Base-by-base conservation (phyloP, 2,797 vertebrate genomes). In the Acipenser ruthenus region DNA sequence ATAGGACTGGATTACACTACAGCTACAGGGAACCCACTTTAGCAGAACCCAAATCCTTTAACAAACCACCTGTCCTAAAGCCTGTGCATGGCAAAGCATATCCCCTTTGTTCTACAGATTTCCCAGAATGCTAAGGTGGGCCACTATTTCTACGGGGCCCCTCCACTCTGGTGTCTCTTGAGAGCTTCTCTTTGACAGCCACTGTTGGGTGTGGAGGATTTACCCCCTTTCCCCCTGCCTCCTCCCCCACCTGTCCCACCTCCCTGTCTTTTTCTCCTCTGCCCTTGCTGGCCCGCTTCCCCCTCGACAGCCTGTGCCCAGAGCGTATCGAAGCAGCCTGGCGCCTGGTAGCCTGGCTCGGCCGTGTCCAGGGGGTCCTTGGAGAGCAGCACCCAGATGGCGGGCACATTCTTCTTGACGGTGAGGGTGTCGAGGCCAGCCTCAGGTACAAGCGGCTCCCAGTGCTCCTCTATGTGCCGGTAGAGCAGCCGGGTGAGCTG, bases 401-500 rank as follows among this genome's bases (percentile, higher is more conserved):
- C 80, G 12, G 88, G 89, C 67, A 87, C 78, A 18, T 89, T 89
- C 6, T 85, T 83, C 76, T 87, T 88, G 49, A 90, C 89, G 0
- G 87, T 90, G 74, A 91, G 81, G 8, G 84, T 77, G 60, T 91
- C 88, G 0, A 90, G 78, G 13, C 88, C 88, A 0, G 81, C 83
- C 63, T 89, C 86, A 0, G 88, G 83, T 62, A 85, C 87, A 0
- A 84, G 71, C 8, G 88, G 87, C n/a, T 90, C 88, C 88, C 89
- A 91, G 75, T 87, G 87, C 72, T 91, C 89, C 63, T 90, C 87
- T 0, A 80, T 87, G 56, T 87, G 87, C 52, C 48, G 79, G 76
- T 87, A 91, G 60, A 79, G 79, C 64, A 90, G 81, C 80, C 84
- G 87, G 66, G 88, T 90, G 76, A 90, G 78, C 74, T 91, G 89